Evolutionary conservation across 2,797 vertebrate genomes (phyloP), one percentile per base, ranked within the genome.

Genomic region (Buphagus erythrorhynchus): DNA sequence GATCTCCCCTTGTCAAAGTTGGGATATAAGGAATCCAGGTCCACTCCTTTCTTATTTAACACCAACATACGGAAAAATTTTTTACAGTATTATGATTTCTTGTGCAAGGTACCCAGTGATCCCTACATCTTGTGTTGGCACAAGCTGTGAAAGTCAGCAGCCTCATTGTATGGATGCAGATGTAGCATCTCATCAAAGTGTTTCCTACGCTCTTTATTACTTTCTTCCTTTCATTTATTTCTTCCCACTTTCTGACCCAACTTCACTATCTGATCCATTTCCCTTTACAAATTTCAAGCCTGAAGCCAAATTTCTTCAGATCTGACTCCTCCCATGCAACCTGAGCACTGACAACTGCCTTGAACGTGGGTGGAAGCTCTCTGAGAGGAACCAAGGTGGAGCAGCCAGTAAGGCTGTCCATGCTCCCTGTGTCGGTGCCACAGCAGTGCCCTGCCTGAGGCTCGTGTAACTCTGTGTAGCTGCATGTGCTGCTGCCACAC

Each of bases 151-250:
- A 76, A 69, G 43, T 57, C 71, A 90, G 82, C 43, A 82, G 72
- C 55, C 40, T 76, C 29, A 33, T n/a, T 74, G 62, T 45, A 68
- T 24, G 55, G 42, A 54, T 43, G 26, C 57, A 81, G 45, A 63
- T 24, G 24, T 33, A 82, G n/a, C 38, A 62, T 57, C 43, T 58
- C 66, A 75, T 65, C 55, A 42, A 55, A 79, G 18, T 21, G 19
- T 35, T 92, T 72, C 66, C 2, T 4, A 49, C 36, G 72, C 55
- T 73, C 20, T 59, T 89, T 46, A 52, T 19, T 46, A 9, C 46
- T 85, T 82, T 63, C 48, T 79, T 79, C 20, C 13, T 73, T 89
- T 85, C 29, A 4, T 74, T 90, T 88, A 76, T 71, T 88, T 92
- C 42, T 92, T 90, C 66, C 66, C 11, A 21, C 31, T 72, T 93